These are phyloP conservation scores for Halichoeres trimaculatus DNA, from an alignment of 2,113 vertebrate genomes.

Conservation along the genomic window DNA sequence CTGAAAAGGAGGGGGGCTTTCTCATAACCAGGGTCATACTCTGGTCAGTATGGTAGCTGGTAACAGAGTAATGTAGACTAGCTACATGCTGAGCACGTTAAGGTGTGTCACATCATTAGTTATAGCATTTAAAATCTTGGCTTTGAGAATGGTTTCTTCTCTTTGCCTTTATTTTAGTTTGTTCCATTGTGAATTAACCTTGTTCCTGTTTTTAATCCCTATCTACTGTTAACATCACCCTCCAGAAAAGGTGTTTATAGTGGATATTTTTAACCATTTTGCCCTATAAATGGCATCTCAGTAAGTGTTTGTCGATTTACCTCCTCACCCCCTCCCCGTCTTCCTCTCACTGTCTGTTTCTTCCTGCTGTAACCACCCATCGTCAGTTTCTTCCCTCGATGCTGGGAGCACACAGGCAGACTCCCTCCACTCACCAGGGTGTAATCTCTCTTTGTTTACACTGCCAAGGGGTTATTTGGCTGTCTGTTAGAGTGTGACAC, in stretches of 20 bases:
- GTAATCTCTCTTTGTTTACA: constrained; percentile 86
- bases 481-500: constrained; percentile 84
- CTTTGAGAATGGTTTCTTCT: too few species aligned
- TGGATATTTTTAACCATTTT: constrained; percentile 39
- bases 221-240: not conserved
- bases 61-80: too few species aligned
- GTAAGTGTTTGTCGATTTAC: constrained; percentile 31
- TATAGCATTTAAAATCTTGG: too few species aligned
- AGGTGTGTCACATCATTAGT: too few species aligned
- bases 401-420: constrained; percentile 72
- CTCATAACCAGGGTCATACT: too few species aligned
- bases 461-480: constrained; percentile 85
- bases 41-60: too few species aligned
- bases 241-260: not conserved
- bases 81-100: too few species aligned
- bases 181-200: too few species aligned
- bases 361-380: constrained; percentile 63
- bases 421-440: constrained; percentile 82
- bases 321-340: constrained; percentile 5
- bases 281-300: constrained; percentile 39
- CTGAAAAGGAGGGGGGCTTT: too few species aligned
- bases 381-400: constrained; percentile 61
- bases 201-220: not conserved
- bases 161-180: too few species aligned
- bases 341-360: constrained; percentile 21